These are phyloP conservation scores for Drosophila arawakana DNA, from an alignment of 1,140 invertebrate genomes.

Conservation along the genomic window DNA sequence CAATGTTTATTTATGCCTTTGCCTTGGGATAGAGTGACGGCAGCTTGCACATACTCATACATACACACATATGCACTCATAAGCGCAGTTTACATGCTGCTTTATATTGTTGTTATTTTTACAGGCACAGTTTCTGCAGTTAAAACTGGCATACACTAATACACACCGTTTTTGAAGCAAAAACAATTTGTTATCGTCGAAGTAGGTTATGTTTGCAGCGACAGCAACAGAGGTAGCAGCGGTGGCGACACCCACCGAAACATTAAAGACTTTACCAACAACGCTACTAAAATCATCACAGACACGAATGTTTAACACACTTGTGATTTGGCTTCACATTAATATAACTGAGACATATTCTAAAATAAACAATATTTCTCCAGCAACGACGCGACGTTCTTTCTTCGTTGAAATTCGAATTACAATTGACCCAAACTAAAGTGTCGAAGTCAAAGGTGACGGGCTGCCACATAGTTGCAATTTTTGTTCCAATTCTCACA, in stretches of 20 bases:
- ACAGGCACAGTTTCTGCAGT: too few species aligned
- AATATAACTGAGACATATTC: slow-evolving; percentile 2
- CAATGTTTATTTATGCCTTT: too few species aligned
- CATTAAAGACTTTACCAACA: background rate
- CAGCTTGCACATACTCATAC: too few species aligned
- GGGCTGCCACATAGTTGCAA: slow-evolving; percentile 23
- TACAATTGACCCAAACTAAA: background rate
- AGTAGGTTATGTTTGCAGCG: background rate
- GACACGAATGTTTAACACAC: background rate
- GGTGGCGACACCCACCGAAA: background rate
- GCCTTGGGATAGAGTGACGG: too few species aligned
- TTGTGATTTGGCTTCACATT: background rate
- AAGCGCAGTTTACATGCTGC: too few species aligned
- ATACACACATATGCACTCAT: too few species aligned
- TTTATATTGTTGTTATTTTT: too few species aligned
- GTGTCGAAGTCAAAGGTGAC: background rate
- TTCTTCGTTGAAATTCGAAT: background rate
- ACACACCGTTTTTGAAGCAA: background rate
- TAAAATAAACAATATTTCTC: background rate
- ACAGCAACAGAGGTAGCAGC: background rate
- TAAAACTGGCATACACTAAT: background rate
- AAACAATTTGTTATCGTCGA: background rate
- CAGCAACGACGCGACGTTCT: background rate
- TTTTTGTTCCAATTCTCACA: background rate
- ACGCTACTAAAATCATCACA: background rate